Base-by-base conservation (phyloP, 2,888 invertebrate species). In the Morinoia aosen region DNA sequence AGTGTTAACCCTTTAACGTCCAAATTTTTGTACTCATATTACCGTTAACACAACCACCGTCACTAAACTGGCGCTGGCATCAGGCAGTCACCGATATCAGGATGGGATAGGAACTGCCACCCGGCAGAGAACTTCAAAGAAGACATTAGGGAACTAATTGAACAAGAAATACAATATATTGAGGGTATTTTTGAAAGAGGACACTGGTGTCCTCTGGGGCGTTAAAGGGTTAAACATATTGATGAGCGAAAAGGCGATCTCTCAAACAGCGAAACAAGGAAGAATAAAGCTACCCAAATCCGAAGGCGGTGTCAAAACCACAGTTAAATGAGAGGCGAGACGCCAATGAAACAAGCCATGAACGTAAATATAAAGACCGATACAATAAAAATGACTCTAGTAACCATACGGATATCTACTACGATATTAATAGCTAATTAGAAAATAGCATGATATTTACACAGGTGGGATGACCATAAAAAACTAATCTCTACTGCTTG, bases 391-490 rank as follows among this genome's bases (percentile, higher is more conserved):
- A 93, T 93, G 93, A 93, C 93, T 90, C 90, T 93, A 93, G 57
- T 93, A 57, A 48, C 57, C 57, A 25, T 93, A 90, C 57, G 93
- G 25, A 93, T 57, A 93, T 57, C 58, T 93, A 93, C 93, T 93
- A 57, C 57, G 57, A 56, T 16, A 57, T 93, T 93, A 93, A 93
- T 90, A 40, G 90, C 90, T 90, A 90, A 14, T 93, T 57, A 57
- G 12, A 93, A 93, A 93, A 93, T 93, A 93, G 93, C 57, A 57
- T 33, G 48, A 91, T 93, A 93, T 93, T 93, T 93, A 93, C 93
- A 93, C 57, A 93, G 93, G 93, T 93, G 93, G 93, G 93, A 93
- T 93, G 93, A 33, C 93, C 93, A 93, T 93, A 93, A 33, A 93
- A 93, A 93, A 93, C 58, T 93, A 57, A 93, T 7, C 57, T 56